These are phyloP conservation scores for Lycodopsis pacificus DNA, from an alignment of 2,797 vertebrate genomes.

Conservation along the genomic window DNA sequence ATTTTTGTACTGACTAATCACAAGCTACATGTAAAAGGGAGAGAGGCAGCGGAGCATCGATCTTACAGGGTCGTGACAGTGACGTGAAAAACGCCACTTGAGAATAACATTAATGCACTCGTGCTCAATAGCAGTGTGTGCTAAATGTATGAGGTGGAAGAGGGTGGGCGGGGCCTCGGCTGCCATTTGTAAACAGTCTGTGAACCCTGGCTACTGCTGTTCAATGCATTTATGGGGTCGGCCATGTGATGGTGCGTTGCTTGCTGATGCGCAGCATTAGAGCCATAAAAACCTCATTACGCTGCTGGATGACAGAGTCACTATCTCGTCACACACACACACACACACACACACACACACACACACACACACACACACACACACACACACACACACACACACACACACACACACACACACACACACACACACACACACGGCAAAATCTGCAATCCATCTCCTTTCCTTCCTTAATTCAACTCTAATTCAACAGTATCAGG, in stretches of 20 bases:
- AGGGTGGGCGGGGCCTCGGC: constrained; percentile 20
- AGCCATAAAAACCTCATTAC: constrained; percentile 68
- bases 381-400: constrained; percentile 3
- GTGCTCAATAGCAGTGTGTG: constrained; percentile 32
- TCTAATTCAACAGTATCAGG: not conserved
- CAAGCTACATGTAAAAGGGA: constrained; percentile 30
- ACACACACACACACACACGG: not conserved
- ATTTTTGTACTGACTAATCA: constrained; percentile 64
- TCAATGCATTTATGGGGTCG: constrained; percentile 19
- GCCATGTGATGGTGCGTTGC: constrained; percentile 53
- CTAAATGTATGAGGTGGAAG: constrained; percentile 49
- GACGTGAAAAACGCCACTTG: constrained; percentile 50
- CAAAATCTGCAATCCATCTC: not conserved
- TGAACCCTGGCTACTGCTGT: constrained; percentile 42
- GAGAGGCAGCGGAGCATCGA: constrained; percentile 37
- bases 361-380: not conserved
- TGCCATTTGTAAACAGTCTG: constrained; percentile 69
- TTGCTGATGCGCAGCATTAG: constrained; percentile 58
- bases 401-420: constrained; percentile 32
- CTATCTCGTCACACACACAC: constrained; percentile 24
- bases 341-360: constrained; percentile 15
- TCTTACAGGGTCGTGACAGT: constrained; percentile 35
- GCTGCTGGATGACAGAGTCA: constrained; percentile 29
- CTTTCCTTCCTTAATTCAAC: not conserved
- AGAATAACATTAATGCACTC: constrained; percentile 62